Base-by-base conservation (phyloP, 2,888 invertebrate species). In the Mantis religiosa region DNA sequence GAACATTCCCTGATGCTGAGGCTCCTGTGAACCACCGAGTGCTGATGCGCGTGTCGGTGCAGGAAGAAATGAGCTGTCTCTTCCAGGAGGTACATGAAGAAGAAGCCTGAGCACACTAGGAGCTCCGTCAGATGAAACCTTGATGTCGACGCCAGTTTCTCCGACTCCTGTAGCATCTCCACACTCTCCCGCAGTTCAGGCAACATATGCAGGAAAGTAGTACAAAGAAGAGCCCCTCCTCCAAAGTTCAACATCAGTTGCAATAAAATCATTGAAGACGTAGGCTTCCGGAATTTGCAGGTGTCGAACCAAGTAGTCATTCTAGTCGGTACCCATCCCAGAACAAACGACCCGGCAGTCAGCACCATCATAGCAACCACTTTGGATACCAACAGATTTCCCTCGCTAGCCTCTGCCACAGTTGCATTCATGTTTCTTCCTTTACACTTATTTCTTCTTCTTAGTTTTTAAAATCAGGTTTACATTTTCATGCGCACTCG, bases 221-320 rank as follows among this genome's bases (percentile, higher is more conserved):
- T 97, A 90, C 96, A 96, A 82, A 98, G 93, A 28, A 98, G 93
- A 0, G 97, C 97, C 15, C 97, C 97, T n/a, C 97, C 97, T 27
- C 97, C 97, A 91, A 97, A 96, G n/a, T 97, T 96, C 30, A 97
- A 93, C 34, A 97, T 93, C 28, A 96, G 93, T 91, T 95, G 85
- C 9, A 89, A 47, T 9, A 90, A 25, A n/a, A 87, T 25, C 4
- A 84, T 81, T 6, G 90, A 87, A 3, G 54, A 71, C 4, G 54
- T 71, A 0, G 54, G 54, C 47, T 81, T 71, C 12, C 28, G 34
- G 41, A 83, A 86, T n/a, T 94, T 92, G 88, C 95, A 92, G 96
- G 96, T 96, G 81, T 95, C 94, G 91, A 96, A 95, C 92, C 94
- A 95, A 91, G 93, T 95, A 82, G 96, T 95, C 89, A 98, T 93